These are phyloP conservation scores for Drosophila eugracilis DNA, from an alignment of 1,140 invertebrate genomes.

Conservation along the genomic window DNA sequence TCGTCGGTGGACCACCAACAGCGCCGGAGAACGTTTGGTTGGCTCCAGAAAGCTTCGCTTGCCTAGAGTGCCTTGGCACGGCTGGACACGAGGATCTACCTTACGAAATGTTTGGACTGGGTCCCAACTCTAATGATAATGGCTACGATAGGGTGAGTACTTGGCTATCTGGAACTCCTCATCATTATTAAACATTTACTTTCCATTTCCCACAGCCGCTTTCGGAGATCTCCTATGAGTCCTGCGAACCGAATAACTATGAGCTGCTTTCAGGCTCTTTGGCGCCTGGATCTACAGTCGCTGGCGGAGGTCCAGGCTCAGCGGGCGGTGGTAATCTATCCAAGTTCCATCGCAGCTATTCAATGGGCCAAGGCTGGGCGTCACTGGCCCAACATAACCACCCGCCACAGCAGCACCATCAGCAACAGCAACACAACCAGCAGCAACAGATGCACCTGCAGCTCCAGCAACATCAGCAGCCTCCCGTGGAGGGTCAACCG, in stretches of 20 bases:
- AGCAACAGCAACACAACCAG: constrained; percentile 29
- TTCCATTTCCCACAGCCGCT: constrained; percentile 56
- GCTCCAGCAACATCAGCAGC: constrained; percentile 14
- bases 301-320: constrained; percentile 1
- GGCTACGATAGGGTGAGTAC: constrained; percentile 73
- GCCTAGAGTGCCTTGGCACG: constrained; percentile 89
- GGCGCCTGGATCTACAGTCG: constrained; percentile 30
- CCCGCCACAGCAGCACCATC: constrained; percentile 22
- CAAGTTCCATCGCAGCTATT: constrained; percentile 83
- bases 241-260: constrained; percentile 77
- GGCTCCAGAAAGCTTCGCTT: constrained; percentile 91
- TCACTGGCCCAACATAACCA: constrained; percentile 62
- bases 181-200: background rate
- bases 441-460: constrained; percentile 27
- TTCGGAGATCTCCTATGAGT: constrained; percentile 83
- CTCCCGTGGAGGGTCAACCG: constrained; percentile 43
- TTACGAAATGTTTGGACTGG: constrained; percentile 80
- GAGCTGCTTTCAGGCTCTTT: constrained; percentile 63
- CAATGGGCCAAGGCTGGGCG: constrained; percentile 84
- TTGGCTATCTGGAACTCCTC: too few species aligned
- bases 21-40: constrained; percentile 85
- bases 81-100: constrained; percentile 86
- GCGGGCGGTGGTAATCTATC: constrained; percentile 44
- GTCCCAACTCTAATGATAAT: constrained; percentile 58
- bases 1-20: constrained; percentile 74